Conservation (phyloP, 53 echinoderm and acorn worm species). For the Paracentrotus lividus region DNA sequence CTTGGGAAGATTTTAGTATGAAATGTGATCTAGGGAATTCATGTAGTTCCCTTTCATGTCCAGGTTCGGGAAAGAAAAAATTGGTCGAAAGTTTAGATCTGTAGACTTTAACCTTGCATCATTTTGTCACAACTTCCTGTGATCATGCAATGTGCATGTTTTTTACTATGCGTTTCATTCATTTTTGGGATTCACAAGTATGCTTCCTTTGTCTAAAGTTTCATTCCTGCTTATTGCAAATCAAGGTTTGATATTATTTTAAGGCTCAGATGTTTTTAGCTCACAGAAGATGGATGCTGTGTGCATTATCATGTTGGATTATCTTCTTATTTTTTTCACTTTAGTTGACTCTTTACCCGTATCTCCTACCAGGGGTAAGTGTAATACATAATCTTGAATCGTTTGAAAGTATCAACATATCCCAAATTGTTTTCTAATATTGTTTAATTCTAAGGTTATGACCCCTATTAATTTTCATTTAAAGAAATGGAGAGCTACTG, state of each 20-base stretch:
- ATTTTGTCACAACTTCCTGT: no score
- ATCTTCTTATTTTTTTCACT: background rate
- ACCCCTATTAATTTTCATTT: background rate
- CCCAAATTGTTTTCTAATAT: background rate
- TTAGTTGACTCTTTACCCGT: background rate
- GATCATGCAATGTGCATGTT: background rate
- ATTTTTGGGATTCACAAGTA: no score
- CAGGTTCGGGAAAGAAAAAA: background rate
- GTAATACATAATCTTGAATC: background rate
- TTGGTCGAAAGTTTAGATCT: background rate
- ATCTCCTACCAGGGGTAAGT: background rate
- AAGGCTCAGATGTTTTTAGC: background rate
- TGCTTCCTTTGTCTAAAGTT: background rate
- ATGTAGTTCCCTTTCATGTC: background rate
- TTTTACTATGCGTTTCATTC: no score
- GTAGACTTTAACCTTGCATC: background rate
- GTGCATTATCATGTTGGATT: background rate
- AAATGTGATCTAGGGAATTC: background rate
- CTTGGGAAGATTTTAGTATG: background rate
- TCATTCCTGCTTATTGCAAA: slow-evolving; percentile 1
- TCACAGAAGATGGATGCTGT: background rate
- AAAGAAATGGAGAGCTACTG: background rate
- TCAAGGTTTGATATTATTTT: background rate
- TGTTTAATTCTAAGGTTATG: background rate
- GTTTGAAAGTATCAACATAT: background rate